Conservation (phyloP, 2,113 vertebrate species). For the Oryzias melastigma region DNA sequence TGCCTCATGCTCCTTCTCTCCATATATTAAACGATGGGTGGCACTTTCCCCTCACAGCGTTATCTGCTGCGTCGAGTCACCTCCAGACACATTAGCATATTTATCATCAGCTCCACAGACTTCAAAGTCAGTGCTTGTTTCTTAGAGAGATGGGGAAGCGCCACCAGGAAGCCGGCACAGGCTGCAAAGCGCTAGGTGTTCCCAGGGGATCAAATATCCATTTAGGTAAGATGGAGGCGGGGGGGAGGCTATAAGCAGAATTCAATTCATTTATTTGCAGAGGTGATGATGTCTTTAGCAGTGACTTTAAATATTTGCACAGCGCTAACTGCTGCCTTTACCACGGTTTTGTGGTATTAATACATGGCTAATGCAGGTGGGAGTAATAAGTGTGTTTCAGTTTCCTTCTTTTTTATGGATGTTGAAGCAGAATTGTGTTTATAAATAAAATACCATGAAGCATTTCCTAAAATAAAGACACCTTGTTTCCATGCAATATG, state of each 20-base stretch:
- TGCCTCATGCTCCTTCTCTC: conserved; percentile 31
- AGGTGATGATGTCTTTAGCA: conserved; percentile 70
- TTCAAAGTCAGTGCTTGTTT: conserved; percentile 72
- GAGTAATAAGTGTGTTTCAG: conserved; percentile 2
- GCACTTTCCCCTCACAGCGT: conserved; percentile 64
- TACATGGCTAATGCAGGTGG: conserved; percentile 33
- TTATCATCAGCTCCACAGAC: conserved; percentile 74
- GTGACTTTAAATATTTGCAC: conserved; percentile 70
- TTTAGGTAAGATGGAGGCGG: conserved; percentile 57
- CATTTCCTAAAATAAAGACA: conserved; percentile 15
- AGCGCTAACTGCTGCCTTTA: conserved; percentile 53
- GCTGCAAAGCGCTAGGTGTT: conserved; percentile 66
- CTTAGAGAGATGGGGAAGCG: conserved; percentile 57
- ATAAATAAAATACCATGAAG: conserved; percentile 8
- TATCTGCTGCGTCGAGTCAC: conserved; percentile 69
- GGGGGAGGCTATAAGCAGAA: conserved; percentile 51
- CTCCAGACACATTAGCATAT: conserved; percentile 76
- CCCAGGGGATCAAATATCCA: conserved; percentile 71
- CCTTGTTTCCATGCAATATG: conserved; percentile 8
- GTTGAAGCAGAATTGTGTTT: conserved; percentile 26
- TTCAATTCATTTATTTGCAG: conserved; percentile 72
- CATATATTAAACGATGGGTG: conserved; percentile 68
- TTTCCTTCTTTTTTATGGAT: not conserved
- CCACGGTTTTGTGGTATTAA: conserved; percentile 42
- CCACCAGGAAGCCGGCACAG: conserved; percentile 65